Evolutionary conservation across 1,140 invertebrate species (phyloP), one percentile per base, ranked within the genome.

Genomic region (Lanistes nyassanus): DNA sequence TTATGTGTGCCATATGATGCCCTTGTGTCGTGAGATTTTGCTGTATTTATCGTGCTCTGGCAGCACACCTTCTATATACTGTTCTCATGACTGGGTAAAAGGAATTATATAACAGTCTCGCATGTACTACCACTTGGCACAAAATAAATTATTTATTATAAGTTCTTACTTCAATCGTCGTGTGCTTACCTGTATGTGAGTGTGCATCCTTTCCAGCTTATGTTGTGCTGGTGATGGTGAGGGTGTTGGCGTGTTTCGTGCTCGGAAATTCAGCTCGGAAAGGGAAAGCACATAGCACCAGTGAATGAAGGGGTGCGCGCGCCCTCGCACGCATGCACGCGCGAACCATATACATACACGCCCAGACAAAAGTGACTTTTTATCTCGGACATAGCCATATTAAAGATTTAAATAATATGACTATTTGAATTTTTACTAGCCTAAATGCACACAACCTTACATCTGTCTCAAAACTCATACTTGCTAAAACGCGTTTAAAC

Each of bases 41-140:
- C 47, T 67, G 9, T 69, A 29, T 34, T 55, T n/a, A 56, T n/a
- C 56, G 70, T 72, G 70, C 70, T 72, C 70, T 60, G 70, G 70
- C 5, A 72, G 70, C 70, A 62, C 70, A 21, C 36, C 9, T n/a
- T 13, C 19, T 60, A 60, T 56, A 56, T 31, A 55, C 6, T 72
- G 29, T 72, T 56, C 23, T 37, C 42, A 67, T 67, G 37, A 37
- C 19, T 71, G 26, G 31, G n/a, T 34, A 19, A 26, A 3, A 5
- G 31, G 51, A 29, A 34, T 16, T 29, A 21, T 19, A 16, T 31
- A 34, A 69, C 9, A 31, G 67, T 53, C 47, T 23, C 11, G 26
- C n/a, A 31, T 21, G 21, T 53, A 29, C 42, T 53, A 53, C 31
- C 53, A 53, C 21, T n/a, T 69, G 67, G 65, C 65, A 69, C 67